phyloP scores from a whole-genome alignment of 2,888 invertebrate genomes.

The Hyposoter didymator region DNA sequence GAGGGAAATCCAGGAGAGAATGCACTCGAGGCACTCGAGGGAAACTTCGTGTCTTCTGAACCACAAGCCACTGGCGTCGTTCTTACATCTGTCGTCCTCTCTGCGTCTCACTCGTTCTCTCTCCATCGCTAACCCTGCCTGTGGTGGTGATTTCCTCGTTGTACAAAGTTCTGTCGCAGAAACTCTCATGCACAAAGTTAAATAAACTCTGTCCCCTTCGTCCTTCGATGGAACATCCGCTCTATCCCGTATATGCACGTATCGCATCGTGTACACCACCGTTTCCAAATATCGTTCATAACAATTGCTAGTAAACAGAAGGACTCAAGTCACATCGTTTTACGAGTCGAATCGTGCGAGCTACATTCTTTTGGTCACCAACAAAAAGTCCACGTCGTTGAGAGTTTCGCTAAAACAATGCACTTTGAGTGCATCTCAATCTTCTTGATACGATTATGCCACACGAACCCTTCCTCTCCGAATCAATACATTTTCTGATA shows the following conservation, averaged over 20 bases:
- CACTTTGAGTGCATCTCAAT: not conserved
- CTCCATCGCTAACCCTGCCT: conserved; percentile 14
- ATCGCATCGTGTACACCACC: not conserved
- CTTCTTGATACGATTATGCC: not conserved
- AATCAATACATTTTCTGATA: not conserved
- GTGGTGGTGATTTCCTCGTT: conserved; percentile 44
- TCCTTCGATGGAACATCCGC: not conserved
- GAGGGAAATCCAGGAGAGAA: conserved; percentile 42
- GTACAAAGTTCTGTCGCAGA: conserved; percentile 54
- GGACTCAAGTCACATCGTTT: not conserved
- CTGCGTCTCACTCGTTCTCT: conserved; percentile 28
- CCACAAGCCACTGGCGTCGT: conserved; percentile 58
- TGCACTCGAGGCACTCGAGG: conserved; percentile 37
- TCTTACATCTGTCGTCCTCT: conserved; percentile 45
- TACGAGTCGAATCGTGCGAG: not conserved
- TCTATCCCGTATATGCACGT: not conserved
- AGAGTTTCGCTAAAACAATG: not conserved
- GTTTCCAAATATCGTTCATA: conserved; percentile 1
- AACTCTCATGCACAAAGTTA: conserved; percentile 57
- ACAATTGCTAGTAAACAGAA: conserved; percentile 3
- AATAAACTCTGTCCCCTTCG: conserved; percentile 59
- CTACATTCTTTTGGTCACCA: not conserved
- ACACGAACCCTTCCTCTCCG: not conserved
- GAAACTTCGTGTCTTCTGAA: conserved; percentile 57
- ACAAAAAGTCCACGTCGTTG: not conserved